Base-by-base conservation (phyloP, 2,888 invertebrate species). In the Chrysina gloriosa region DNA sequence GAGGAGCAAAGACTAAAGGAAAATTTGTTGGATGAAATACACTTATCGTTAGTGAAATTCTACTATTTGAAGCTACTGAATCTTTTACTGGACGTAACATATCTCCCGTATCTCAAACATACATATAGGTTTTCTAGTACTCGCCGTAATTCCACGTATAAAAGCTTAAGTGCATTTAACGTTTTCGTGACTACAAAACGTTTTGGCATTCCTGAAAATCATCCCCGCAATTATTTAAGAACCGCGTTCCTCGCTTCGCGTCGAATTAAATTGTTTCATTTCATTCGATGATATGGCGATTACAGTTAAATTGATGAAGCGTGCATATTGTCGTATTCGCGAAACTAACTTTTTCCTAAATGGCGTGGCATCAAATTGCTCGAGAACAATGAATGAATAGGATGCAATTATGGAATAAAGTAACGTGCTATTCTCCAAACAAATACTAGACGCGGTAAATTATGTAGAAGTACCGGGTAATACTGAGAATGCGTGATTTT, bases 301-400 rank as follows among this genome's bases (percentile, higher is more conserved):
- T 56, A 56, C 54, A 9, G 23, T 23, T 36, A 56, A 36, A 34
- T 21, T 56, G 56, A 36, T 36, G 56, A 21, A 36, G 36, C 56
- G 36, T 34, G 56, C n/a, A 34, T 56, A 56, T 56, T n/a, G n/a
- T n/a, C 14, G 56, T 36, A 34, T 19, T 21, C 16, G 31, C 16
- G n/a, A 56, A 34, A 36, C 19, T 56, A 56, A 56, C 11, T n/a
- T 23, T 56, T 56, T 56, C 23, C 1, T 23, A 36, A 36, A 56
- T 36, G n/a, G 56, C 36, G 56, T n/a, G 19, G 16, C 31, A n/a
- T 31, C 16, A 31, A 56, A 56, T 56, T 56, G 11, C 21, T 14
- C 36, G 23, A 14, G 56, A 56, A 56, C 36, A 56, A 56, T 56
- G 56, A 36, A 56, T 39, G 56, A 56, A 56, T 56, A 21, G 36